Evolutionary conservation across 2,888 invertebrate species (phyloP).

Genomic region (Drosophila gaucha): DNA sequence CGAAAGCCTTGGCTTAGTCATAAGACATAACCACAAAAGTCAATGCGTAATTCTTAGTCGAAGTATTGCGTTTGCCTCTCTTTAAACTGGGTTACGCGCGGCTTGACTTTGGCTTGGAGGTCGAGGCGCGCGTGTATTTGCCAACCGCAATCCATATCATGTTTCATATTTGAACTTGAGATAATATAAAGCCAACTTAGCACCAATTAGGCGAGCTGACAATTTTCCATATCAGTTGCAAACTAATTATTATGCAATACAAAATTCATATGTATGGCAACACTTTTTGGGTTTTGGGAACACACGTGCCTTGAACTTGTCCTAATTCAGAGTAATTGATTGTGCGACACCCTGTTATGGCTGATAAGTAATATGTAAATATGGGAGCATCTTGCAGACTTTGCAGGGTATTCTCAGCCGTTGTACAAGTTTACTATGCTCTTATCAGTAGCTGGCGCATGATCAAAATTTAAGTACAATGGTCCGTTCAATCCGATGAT

Average conservation of each 20-base stretch:
- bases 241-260: not conserved
- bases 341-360: not conserved
- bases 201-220: not conserved
- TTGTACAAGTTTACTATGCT: too few species aligned
- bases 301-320: not conserved
- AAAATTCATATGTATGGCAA: not conserved
- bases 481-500: not conserved
- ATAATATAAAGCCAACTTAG: constrained; percentile 27
- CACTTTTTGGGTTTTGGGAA: not conserved
- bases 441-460: constrained; percentile 27
- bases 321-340: not conserved
- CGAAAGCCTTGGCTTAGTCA: not conserved
- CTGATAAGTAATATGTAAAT: too few species aligned
- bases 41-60: constrained; percentile 23
- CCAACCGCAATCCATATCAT: constrained; percentile 33
- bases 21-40: constrained; percentile 31
- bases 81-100: constrained; percentile 55
- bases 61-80: constrained; percentile 2
- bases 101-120: constrained; percentile 67
- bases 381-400: too few species aligned
- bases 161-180: constrained; percentile 46
- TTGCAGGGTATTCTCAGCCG: not conserved
- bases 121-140: constrained; percentile 23
- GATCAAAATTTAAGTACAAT: constrained; percentile 2
- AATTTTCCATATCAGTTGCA: constrained; percentile 2